These are phyloP conservation scores for Muntiacus reevesi DNA, from an alignment of 2,113 vertebrate species.

Conservation along the genomic window DNA sequence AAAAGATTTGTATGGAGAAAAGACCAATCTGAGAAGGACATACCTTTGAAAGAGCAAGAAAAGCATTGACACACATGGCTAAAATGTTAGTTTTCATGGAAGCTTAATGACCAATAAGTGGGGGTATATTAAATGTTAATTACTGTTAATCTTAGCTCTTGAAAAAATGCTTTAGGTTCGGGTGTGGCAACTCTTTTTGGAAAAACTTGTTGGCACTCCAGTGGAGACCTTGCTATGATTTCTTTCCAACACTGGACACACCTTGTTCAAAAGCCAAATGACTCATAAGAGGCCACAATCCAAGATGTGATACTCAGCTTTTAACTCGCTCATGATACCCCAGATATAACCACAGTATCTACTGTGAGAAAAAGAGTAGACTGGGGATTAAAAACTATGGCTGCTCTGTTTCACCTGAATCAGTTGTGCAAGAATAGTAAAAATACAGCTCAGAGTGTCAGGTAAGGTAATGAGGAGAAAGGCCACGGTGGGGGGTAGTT, in stretches of 20 bases:
- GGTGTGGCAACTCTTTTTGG: slow-evolving; percentile 44
- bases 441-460: slow-evolving; percentile 5
- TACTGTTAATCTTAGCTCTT: slow-evolving; percentile 54
- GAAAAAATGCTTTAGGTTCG: slow-evolving; percentile 56
- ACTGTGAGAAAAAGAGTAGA: neutral
- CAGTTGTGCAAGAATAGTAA: neutral
- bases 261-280: slow-evolving; percentile 66
- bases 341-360: slow-evolving; percentile 1
- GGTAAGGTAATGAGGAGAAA: slow-evolving; percentile 61
- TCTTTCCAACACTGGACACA: slow-evolving; percentile 64
- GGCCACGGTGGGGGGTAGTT: neutral
- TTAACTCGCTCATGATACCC: slow-evolving; percentile 44
- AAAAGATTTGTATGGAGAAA: neutral
- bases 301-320: slow-evolving; percentile 49
- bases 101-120: slow-evolving; percentile 21
- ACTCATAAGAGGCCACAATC: slow-evolving; percentile 47
- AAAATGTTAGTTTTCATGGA: slow-evolving; percentile 36
- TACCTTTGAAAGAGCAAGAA: slow-evolving; percentile 8
- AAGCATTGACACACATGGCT: neutral
- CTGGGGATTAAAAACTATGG: neutral
- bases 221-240: slow-evolving; percentile 47
- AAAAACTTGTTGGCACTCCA: slow-evolving; percentile 44
- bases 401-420: neutral
- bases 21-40: neutral
- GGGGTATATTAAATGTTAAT: slow-evolving; percentile 43